Conservation (phyloP, 35 echinoderm and acorn worm species). For the Diadema setosum region DNA sequence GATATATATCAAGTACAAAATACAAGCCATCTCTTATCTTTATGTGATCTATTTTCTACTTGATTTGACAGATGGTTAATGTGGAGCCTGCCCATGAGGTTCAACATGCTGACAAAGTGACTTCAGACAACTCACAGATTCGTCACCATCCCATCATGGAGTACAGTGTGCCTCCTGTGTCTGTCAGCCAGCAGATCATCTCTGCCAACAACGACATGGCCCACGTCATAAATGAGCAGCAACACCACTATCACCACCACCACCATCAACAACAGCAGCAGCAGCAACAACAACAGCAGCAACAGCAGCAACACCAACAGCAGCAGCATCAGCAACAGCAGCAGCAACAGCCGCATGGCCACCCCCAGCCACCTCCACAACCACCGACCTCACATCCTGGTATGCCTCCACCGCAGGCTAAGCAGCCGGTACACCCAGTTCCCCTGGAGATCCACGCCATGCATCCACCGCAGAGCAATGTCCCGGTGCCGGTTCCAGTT, state of each 20-base stretch:
- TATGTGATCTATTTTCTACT: background rate
- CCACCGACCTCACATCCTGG: background rate
- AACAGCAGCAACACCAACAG: background rate
- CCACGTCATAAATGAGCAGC: background rate
- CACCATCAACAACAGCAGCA: background rate
- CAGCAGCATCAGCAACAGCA: background rate
- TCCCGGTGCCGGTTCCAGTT: background rate
- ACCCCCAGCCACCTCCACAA: background rate
- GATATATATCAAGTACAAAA: background rate
- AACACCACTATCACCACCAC: background rate
- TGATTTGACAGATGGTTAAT: background rate
- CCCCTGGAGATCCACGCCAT: background rate
- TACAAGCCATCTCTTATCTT: background rate
- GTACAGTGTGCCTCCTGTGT: background rate
- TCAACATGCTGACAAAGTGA: background rate
- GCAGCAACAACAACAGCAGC: background rate
- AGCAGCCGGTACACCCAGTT: background rate
- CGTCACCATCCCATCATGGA: constrained; percentile 10
- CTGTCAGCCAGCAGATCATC: constrained; percentile 10
- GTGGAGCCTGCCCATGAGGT: background rate
- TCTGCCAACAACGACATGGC: background rate
- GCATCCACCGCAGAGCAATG: background rate
- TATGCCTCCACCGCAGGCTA: background rate
- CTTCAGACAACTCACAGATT: background rate
- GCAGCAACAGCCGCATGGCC: background rate